These are phyloP conservation scores for Carassius gibelio DNA, from an alignment of 2,113 vertebrate species.

Conservation along the genomic window DNA sequence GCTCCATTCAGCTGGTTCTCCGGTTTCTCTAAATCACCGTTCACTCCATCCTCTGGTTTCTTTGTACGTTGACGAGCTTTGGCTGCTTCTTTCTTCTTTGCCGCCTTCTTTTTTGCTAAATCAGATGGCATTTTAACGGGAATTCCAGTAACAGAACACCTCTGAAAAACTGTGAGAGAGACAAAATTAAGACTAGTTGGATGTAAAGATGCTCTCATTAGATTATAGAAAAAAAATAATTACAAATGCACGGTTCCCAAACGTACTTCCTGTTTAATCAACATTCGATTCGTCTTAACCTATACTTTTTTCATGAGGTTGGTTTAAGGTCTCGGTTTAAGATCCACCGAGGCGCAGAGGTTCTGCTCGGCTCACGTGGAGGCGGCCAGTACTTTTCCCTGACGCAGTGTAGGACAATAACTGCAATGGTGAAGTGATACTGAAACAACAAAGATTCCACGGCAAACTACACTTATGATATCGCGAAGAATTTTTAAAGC, in stretches of 20 bases:
- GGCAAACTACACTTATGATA: neutral
- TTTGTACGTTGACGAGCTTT: conserved; percentile 87
- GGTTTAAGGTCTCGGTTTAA: neutral
- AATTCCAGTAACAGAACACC: neutral
- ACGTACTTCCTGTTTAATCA: neutral
- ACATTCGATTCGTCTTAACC: neutral
- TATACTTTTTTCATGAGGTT: neutral
- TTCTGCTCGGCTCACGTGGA: conserved; percentile 25
- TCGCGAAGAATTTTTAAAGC: neutral
- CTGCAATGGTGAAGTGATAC: neutral
- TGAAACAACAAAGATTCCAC: neutral
- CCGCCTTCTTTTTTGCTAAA: conserved; percentile 95
- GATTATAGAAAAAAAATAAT: no score
- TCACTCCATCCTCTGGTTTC: conserved; percentile 74
- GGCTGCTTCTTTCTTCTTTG: conserved; percentile 96
- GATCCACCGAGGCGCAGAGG: neutral
- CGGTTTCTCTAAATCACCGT: conserved; percentile 66
- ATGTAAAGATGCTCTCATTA: neutral
- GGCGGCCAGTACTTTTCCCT: conserved; percentile 39
- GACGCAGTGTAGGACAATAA: conserved; percentile 8
- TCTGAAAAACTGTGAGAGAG: neutral
- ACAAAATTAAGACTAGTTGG: neutral
- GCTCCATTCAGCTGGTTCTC: conserved; percentile 74
- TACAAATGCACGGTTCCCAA: neutral
- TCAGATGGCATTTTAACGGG: conserved; percentile 86